These are phyloP conservation scores for Lateolabrax maculatus DNA, from an alignment of 2,797 vertebrate genomes.

Conservation along the genomic window DNA sequence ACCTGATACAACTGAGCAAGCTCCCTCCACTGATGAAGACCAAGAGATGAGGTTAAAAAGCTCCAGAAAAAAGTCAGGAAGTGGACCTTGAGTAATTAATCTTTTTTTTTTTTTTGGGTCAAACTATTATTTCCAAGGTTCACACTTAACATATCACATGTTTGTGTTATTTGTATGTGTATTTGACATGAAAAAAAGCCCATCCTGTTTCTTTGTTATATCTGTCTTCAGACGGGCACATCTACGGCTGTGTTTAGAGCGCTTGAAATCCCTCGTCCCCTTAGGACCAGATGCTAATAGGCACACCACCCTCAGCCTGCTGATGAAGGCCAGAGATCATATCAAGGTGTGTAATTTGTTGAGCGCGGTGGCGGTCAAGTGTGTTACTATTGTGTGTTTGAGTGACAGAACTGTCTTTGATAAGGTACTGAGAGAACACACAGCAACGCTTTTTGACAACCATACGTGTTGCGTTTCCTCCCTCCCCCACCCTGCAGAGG, in stretches of 20 bases:
- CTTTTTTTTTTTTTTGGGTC: no score
- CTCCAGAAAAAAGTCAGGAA: not conserved
- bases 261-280: slow-evolving; percentile 93
- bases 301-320: slow-evolving; percentile 94
- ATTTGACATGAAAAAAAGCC: rapidly evolving
- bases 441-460: not conserved
- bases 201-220: slow-evolving; percentile 20
- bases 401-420: slow-evolving; percentile 6
- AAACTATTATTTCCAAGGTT: not conserved
- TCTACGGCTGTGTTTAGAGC: slow-evolving; percentile 93
- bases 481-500: slow-evolving; percentile 81
- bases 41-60: not conserved
- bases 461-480: not conserved
- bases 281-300: slow-evolving; percentile 90
- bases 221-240: slow-evolving; percentile 88
- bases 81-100: not conserved
- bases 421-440: not conserved
- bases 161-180: not conserved
- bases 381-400: slow-evolving; percentile 10
- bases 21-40: not conserved
- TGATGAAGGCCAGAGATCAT: slow-evolving; percentile 94
- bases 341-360: no score
- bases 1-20: not conserved
- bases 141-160: not conserved
- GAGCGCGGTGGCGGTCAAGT: no score